Evolutionary conservation across 2,888 invertebrate species (phyloP).

Genomic region (Stenotaenia linearis): DNA sequence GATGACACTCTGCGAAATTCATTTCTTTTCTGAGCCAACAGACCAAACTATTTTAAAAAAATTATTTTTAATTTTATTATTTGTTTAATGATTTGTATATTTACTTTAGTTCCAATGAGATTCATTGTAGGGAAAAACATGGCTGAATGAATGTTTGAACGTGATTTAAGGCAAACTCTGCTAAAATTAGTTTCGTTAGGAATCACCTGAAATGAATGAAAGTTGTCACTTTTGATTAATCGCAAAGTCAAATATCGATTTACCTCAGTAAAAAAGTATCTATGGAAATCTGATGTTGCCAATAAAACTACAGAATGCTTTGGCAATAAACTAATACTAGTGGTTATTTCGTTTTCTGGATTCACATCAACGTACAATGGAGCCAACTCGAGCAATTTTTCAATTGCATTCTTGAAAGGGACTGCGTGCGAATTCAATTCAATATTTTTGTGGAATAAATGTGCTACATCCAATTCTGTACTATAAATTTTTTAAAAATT

Average conservation of each 20-base stretch:
- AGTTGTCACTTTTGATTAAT: not conserved
- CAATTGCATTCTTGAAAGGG: not conserved
- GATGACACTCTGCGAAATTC: not conserved
- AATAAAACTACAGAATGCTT: not conserved
- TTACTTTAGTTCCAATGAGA: not conserved
- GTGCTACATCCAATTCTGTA: not conserved
- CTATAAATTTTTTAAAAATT: not conserved
- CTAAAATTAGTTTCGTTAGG: not conserved
- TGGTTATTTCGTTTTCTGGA: not conserved
- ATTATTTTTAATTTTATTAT: not conserved
- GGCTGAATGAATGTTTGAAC: not conserved
- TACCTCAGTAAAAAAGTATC: constrained; percentile 1
- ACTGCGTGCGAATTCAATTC: not conserved
- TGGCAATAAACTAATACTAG: not conserved
- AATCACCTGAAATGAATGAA: not conserved
- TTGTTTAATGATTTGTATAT: not conserved
- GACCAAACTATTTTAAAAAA: not conserved
- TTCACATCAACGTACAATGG: not conserved
- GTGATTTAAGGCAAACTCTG: not conserved
- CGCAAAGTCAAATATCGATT: not conserved
- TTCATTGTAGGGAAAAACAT: not conserved
- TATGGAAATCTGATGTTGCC: not conserved
- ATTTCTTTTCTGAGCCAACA: not conserved
- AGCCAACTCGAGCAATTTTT: not conserved
- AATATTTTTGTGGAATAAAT: not conserved